A percentile compares a stretch with the other conserved stretches of the same genome.
Evolutionary conservation across 2,888 invertebrate species (phyloP).

Genomic region (Agrotis exclamationis): DNA sequence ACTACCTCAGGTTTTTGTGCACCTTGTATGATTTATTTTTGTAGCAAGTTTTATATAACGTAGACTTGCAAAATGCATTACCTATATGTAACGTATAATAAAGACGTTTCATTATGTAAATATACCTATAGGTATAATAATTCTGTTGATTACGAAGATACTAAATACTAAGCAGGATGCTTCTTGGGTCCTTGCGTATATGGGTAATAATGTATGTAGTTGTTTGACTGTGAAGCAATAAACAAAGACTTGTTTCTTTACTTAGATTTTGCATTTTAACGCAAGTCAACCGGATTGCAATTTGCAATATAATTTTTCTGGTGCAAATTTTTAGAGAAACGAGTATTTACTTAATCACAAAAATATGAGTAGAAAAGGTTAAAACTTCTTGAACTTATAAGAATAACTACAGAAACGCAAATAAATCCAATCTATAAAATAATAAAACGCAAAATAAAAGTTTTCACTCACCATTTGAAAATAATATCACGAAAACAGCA

Average conservation of each 20-base stretch:
- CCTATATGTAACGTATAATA: no score
- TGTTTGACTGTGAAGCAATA: neutral
- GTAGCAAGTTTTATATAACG: no score
- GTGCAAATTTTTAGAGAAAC: neutral
- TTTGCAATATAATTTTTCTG: no score
- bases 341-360: neutral
- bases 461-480: slow-evolving; percentile 69
- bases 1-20: no score
- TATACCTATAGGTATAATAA: no score
- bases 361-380: no score
- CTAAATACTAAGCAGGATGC: neutral
- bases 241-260: slow-evolving; percentile 28
- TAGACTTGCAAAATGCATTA: no score
- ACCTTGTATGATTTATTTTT: no score
- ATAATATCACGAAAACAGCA: slow-evolving; percentile 62
- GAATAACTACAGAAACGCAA: neutral
- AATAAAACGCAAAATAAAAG: slow-evolving; percentile 1
- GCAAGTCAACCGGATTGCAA: slow-evolving; percentile 12
- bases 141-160: no score
- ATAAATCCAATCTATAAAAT: neutral
- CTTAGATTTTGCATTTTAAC: slow-evolving; percentile 28
- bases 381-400: neutral
- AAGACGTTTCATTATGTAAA: no score
- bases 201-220: no score
- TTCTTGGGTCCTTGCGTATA: neutral